Conservation (phyloP, 2,797 vertebrate species). For the Sitta carolinensis region DNA sequence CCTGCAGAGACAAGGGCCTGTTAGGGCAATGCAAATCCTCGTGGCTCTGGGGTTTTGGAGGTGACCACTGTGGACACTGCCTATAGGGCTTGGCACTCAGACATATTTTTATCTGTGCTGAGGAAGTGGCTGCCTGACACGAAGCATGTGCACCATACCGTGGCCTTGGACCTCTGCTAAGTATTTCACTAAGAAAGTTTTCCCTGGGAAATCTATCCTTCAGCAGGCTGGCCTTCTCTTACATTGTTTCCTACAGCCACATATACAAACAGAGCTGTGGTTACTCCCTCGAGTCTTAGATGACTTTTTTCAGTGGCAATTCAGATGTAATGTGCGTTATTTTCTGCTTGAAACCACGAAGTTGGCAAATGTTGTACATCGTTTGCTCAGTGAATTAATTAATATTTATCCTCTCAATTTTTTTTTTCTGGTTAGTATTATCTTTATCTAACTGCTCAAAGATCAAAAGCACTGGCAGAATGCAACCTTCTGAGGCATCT, state of each 20-base stretch:
- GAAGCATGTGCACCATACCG: accelerated
- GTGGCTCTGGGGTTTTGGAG: neutral
- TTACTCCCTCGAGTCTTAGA: neutral
- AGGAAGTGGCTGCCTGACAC: neutral
- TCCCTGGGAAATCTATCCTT: neutral
- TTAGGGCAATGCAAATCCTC: neutral
- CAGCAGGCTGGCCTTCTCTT: neutral
- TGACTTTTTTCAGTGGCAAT: neutral
- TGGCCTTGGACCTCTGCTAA: neutral
- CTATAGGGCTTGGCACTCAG: neutral
- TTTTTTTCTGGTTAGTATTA: neutral
- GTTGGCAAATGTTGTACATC: neutral
- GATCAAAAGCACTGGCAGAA: neutral
- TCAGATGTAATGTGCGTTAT: neutral
- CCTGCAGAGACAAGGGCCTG: slow-evolving; percentile 62
- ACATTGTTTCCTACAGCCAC: neutral
- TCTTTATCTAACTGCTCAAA: neutral
- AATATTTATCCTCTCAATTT: neutral
- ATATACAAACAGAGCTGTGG: neutral
- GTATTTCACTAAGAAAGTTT: neutral
- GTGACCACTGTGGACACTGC: neutral
- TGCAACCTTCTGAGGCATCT: neutral
- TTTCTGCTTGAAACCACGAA: neutral
- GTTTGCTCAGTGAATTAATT: neutral
- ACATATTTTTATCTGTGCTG: accelerated